Conservation (phyloP, 2,797 vertebrate genomes). For the Borostomias antarcticus region DNA sequence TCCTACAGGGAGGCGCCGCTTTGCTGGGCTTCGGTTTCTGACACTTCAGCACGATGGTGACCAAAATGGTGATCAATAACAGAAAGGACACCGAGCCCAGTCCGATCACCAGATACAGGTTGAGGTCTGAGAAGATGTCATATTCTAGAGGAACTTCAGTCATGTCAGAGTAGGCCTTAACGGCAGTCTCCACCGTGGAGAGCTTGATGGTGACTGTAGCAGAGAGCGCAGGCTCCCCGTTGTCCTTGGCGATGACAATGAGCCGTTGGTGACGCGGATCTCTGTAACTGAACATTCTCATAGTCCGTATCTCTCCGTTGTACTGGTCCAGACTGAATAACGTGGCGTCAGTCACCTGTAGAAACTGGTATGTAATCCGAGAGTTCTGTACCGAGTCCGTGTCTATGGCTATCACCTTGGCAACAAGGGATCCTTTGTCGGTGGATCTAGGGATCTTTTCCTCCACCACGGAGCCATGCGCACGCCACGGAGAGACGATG, state of each 20-base stretch:
- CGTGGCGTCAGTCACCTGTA: constrained; percentile 50
- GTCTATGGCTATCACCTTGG: constrained; percentile 60
- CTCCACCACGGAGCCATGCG: constrained; percentile 37
- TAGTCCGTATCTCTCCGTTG: constrained; percentile 59
- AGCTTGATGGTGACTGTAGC: constrained; percentile 61
- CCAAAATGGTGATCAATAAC: constrained; percentile 57
- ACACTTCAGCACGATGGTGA: constrained; percentile 55
- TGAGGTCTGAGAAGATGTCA: constrained; percentile 59
- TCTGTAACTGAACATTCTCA: constrained; percentile 56
- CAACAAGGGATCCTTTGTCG: constrained; percentile 54
- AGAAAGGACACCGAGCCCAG: constrained; percentile 59
- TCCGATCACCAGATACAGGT: constrained; percentile 57
- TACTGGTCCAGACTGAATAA: constrained; percentile 58
- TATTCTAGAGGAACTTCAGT: constrained; percentile 55
- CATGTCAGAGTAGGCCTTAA: constrained; percentile 53
- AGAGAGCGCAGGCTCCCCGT: constrained; percentile 54
- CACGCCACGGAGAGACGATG: constrained; percentile 46
- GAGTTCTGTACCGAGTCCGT: constrained; percentile 58
- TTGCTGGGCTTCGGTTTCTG: constrained; percentile 49
- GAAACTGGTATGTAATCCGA: constrained; percentile 53
- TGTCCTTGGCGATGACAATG: constrained; percentile 58
- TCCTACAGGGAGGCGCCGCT: constrained; percentile 53
- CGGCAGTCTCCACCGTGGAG: constrained; percentile 50
- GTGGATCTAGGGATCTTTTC: constrained; percentile 47
- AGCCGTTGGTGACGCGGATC: constrained; percentile 51